These are phyloP conservation scores for Chionodraco myersi DNA, from an alignment of 2,113 vertebrate species.

Conservation along the genomic window DNA sequence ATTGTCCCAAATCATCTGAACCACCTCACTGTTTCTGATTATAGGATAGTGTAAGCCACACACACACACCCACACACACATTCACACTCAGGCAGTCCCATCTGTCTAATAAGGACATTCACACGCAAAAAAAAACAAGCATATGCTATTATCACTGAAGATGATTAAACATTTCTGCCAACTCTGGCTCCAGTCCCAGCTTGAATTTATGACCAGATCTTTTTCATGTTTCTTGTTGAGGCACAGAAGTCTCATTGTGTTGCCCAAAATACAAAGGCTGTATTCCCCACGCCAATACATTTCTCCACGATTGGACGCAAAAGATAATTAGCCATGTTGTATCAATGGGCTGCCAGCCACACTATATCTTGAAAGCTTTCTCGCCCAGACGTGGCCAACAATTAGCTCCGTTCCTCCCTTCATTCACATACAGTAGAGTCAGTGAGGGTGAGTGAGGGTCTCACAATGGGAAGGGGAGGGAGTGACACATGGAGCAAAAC, in stretches of 20 bases:
- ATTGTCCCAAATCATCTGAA: conserved; percentile 24
- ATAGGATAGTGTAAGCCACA: conserved; percentile 43
- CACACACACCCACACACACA: conserved; percentile 22
- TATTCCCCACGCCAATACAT: conserved; percentile 60
- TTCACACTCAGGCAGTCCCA: conserved; percentile 49
- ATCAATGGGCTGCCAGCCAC: conserved; percentile 73
- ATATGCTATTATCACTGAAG: conserved; percentile 69
- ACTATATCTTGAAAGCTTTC: conserved; percentile 65
- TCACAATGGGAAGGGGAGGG: conserved; percentile 65
- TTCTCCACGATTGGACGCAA: conserved; percentile 66
- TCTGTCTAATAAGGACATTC: conserved; percentile 77
- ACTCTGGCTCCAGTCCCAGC: conserved; percentile 64
- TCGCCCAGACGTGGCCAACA: conserved; percentile 62
- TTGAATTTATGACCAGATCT: conserved; percentile 64
- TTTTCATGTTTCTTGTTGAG: conserved; percentile 56
- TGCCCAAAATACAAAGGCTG: conserved; percentile 62
- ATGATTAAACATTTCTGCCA: conserved; percentile 74
- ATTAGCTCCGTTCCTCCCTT: conserved; percentile 64
- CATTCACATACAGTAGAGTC: conserved; percentile 65
- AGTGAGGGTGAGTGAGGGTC: conserved; percentile 60
- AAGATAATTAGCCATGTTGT: conserved; percentile 79
- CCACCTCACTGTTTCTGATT: conserved; percentile 40
- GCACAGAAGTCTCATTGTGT: conserved; percentile 67
- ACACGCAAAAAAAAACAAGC: conserved; percentile 65
- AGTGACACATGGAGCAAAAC: conserved; percentile 61